Base-by-base conservation (phyloP, 1,140 invertebrate genomes). In the Lasaia peninsularis region DNA sequence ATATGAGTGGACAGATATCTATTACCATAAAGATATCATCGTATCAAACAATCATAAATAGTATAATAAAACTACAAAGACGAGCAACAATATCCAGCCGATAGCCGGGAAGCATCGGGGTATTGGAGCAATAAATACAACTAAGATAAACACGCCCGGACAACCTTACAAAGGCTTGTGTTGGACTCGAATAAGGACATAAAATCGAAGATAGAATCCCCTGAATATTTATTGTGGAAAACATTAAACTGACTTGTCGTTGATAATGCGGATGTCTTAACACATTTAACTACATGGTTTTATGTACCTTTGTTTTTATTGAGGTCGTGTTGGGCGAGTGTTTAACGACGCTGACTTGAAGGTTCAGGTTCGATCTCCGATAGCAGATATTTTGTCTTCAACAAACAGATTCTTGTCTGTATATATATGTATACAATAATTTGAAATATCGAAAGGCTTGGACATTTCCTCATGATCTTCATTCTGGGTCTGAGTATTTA, bases 1-100 rank as follows among this genome's bases (percentile, higher is more conserved):
- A 44, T 44, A 44, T 44, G 40, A 44, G 40, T 28, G 24, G 24
- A 28, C 24, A 18, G 40, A 44, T 44, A 14, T 44, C 40, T 21
- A 44, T 44, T 44, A 44, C 40, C 40, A 48, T 48, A 48, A 28
- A 28, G 44, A 48, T 48, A 48, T 48, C 44, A n/a, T 48, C 44
- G 20, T 11, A 48, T 48, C 18, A 48, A 48, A 20, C 18, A 20
- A 20, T 48, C 40, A 48, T 48, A 48, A 48, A 48, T 48, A 21
- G 18, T 21, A 48, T 48, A 48, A 48, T 48, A 48, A 48, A 48
- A 48, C 20, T 21, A 48, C 40, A 3, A 21, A 48, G 40, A 48
- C 40, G 40, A 44, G 40, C 14, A 48, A 48, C 40, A 48, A 48
- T 48, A 48, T 48, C 40, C 11, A 44, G 16, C 40, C 18, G 40